These are phyloP conservation scores for Cygnus olor DNA, from an alignment of 2,797 vertebrate genomes.

Conservation along the genomic window DNA sequence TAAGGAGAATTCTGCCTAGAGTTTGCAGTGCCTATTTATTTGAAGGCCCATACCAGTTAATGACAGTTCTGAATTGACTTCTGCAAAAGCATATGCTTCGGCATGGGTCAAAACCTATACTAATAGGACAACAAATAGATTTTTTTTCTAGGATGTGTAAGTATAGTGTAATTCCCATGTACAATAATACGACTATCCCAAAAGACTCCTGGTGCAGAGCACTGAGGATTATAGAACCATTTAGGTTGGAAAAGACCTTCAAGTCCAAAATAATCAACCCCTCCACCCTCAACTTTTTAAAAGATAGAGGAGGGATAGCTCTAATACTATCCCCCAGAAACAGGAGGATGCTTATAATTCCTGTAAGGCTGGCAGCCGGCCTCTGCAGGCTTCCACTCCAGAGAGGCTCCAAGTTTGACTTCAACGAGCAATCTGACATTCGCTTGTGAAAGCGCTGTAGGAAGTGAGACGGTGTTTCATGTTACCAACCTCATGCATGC, in stretches of 20 bases:
- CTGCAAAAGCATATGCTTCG: background rate
- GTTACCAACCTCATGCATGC: background rate
- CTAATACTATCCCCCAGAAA: background rate
- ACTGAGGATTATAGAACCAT: background rate
- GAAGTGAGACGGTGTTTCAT: background rate
- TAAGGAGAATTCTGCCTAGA: background rate
- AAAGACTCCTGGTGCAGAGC: background rate
- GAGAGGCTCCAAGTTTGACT: background rate
- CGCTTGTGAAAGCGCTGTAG: background rate
- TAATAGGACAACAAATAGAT: background rate
- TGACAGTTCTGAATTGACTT: background rate
- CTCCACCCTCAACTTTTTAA: background rate
- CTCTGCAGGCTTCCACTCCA: background rate
- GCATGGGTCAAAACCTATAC: background rate
- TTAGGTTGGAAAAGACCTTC: background rate
- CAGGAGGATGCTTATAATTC: background rate
- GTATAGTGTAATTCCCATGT: background rate
- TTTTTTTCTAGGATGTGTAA: background rate
- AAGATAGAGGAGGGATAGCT: background rate
- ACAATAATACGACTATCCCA: background rate
- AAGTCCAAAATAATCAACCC: background rate
- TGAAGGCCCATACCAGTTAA: background rate
- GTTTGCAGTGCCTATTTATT: background rate
- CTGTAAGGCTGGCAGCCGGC: background rate
- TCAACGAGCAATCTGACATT: background rate